phyloP scores from a whole-genome alignment of 2,888 invertebrate species.

The Yponomeuta malinellus region DNA sequence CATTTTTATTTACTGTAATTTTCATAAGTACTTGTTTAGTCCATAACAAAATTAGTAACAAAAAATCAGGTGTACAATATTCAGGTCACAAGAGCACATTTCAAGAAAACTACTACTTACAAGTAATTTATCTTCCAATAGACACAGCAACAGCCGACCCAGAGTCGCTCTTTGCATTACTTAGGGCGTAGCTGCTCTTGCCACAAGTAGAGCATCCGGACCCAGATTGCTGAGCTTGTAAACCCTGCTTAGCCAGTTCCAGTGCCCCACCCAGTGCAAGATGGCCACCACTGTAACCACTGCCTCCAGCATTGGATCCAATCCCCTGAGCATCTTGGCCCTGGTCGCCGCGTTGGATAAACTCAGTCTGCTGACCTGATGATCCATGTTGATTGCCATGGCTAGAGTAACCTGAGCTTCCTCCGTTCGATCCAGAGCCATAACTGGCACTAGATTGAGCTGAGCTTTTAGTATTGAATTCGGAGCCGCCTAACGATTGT shows the following conservation, averaged over 20 bases:
- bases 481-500: background rate
- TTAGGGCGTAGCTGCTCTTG: slow-evolving; percentile 54
- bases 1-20: too few species aligned
- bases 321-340: background rate
- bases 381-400: background rate
- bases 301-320: background rate
- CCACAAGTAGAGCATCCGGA: slow-evolving; percentile 52
- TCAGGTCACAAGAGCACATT: background rate
- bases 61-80: too few species aligned
- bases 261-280: slow-evolving; percentile 36
- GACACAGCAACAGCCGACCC: slow-evolving; percentile 62
- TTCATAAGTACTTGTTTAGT: too few species aligned
- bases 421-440: background rate
- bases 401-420: background rate
- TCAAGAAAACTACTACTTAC: background rate
- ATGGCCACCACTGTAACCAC: slow-evolving; percentile 5
- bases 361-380: background rate
- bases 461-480: background rate
- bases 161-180: slow-evolving; percentile 58
- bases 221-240: slow-evolving; percentile 33
- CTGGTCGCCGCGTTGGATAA: background rate
- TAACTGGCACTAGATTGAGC: background rate
- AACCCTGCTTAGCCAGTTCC: slow-evolving; percentile 46
- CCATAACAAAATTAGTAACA: too few species aligned
- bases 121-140: slow-evolving; percentile 43